Conservation (phyloP, 2,888 invertebrate species). For the Dinocampus coccinellae region DNA sequence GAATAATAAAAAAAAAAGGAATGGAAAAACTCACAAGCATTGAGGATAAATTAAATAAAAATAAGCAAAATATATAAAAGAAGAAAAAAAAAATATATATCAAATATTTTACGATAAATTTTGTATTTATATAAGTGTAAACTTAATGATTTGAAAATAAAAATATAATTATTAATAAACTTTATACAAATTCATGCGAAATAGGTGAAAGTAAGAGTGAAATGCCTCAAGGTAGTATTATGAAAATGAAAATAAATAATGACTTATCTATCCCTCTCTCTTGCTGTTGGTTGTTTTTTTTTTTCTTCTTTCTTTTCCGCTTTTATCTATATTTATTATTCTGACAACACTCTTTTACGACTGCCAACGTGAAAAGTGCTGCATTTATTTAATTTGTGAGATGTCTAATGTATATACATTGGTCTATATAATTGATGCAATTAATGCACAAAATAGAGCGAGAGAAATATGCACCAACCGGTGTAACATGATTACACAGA, state of each 20-base stretch:
- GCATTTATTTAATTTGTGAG: constrained; percentile 3
- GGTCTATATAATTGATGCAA: constrained; percentile 14
- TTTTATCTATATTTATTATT: background rate
- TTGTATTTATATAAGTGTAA: background rate
- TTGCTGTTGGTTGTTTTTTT: background rate
- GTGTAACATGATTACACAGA: background rate
- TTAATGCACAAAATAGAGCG: constrained; percentile 17
- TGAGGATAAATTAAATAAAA: too few relatives aligned
- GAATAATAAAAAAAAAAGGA: too few relatives aligned
- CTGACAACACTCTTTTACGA: background rate
- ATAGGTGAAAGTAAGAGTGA: background rate
- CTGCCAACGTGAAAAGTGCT: background rate
- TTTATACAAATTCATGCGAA: background rate
- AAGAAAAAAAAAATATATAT: too few relatives aligned
- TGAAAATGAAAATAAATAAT: constrained; percentile 13
- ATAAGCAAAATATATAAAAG: too few relatives aligned
- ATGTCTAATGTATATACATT: background rate
- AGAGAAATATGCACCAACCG: background rate
- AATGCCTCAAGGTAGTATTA: background rate
- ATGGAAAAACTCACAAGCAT: too few relatives aligned
- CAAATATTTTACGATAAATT: background rate
- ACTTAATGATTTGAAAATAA: constrained; percentile 12
- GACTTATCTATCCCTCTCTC: background rate
- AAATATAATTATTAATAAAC: background rate
- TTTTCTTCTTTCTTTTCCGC: background rate